phyloP scores from a whole-genome alignment of 2,797 vertebrate species.

The Taenioides sp. region DNA sequence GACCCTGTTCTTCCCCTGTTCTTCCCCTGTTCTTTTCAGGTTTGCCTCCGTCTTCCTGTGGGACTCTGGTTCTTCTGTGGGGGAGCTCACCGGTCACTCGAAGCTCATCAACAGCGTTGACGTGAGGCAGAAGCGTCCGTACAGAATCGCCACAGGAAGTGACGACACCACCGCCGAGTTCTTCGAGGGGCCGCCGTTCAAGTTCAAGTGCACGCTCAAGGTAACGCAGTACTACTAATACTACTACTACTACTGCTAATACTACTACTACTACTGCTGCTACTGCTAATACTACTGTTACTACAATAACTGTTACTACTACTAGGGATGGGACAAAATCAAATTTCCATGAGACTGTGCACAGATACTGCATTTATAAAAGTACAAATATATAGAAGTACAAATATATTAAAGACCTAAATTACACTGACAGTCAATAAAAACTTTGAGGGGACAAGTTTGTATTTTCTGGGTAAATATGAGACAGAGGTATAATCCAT shows the following conservation, averaged over 20 bases:
- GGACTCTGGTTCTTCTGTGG: slow-evolving; percentile 93
- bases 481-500: too few relatives aligned
- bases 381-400: too few relatives aligned
- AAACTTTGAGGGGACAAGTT: too few relatives aligned
- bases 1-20: too few relatives aligned
- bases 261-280: not conserved
- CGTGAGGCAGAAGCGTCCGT: slow-evolving; percentile 89
- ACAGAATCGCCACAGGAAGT: slow-evolving; percentile 85
- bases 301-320: not conserved
- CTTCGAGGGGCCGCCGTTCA: slow-evolving; percentile 94
- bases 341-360: too few relatives aligned
- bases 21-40: slow-evolving; percentile 56
- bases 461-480: too few relatives aligned
- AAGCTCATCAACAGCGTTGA: slow-evolving; percentile 94
- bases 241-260: not conserved
- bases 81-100: slow-evolving; percentile 86
- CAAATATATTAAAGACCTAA: too few relatives aligned
- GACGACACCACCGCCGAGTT: slow-evolving; percentile 87
- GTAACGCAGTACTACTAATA: not conserved
- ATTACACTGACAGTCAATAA: too few relatives aligned
- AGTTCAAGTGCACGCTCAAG: slow-evolving; percentile 87
- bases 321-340: too few relatives aligned
- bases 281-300: not conserved
- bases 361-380: too few relatives aligned
- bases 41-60: slow-evolving; percentile 92